Evolutionary conservation across 37 sponge, comb jelly and placozoan genomes (phyloP), one percentile per base, ranked within the genome.

Genomic region (Corticium candelabrum): DNA sequence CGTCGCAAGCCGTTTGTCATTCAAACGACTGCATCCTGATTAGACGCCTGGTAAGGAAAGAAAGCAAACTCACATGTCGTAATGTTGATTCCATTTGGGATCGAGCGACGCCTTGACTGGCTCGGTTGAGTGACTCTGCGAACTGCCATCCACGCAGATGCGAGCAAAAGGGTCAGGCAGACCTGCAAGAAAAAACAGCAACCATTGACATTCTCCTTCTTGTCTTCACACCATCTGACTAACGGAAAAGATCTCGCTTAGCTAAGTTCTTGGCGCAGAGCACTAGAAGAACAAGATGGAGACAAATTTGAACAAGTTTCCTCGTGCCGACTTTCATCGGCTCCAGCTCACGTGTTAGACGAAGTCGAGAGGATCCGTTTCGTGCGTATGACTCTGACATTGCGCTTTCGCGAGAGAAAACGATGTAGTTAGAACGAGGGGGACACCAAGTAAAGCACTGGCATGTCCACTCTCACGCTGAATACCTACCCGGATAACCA

Each of bases 31-130:
- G n/a, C n/a, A n/a, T n/a, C n/a, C n/a, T n/a, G n/a, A n/a, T n/a
- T n/a, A n/a, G n/a, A n/a, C n/a, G n/a, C n/a, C n/a, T n/a, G n/a
- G n/a, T n/a, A n/a, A n/a, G n/a, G n/a, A n/a, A n/a, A n/a, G n/a
- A n/a, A n/a, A n/a, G n/a, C n/a, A n/a, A 73, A 83, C 96, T 92
- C 41, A 96, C 96, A 96, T 57, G 75, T 96, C 93, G 74, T 86
- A 96, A 38, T 91, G 90, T 39, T 96, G 88, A 38, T 92, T 96
- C 96, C 96, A 96, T 56, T 89, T 96, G 43, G 96, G 96, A 68
- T 96, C 96, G 35, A 96, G 81, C 5, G 93, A 81, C 1, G 80
- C 76, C 80, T 85, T 96, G 50, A 90, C 68, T 37, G 82, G 74
- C 15, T 89, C 90, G 7, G 96, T 96, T 0, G 86, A 74, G 76